These are phyloP conservation scores for Prolemur simus DNA, from an alignment of 2,113 vertebrate genomes.

Conservation along the genomic window DNA sequence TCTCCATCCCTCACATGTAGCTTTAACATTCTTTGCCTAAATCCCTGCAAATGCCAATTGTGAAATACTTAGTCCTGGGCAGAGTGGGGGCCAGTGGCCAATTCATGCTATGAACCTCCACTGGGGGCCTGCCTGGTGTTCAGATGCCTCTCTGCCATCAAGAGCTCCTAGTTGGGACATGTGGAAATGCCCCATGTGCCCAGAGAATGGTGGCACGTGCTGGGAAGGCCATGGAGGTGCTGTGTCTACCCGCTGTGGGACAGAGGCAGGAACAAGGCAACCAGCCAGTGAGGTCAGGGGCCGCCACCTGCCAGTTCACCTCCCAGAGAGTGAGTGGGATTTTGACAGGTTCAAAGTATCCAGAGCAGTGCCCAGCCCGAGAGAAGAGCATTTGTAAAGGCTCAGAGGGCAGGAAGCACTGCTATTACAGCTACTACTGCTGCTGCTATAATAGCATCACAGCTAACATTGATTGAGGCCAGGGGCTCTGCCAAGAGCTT, in stretches of 20 bases:
- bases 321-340: background rate
- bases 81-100: background rate
- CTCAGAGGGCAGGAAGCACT: background rate
- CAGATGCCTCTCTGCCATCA: background rate
- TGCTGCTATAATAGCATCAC: background rate
- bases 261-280: background rate
- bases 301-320: background rate
- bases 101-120: background rate
- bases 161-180: background rate
- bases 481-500: background rate
- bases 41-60: constrained; percentile 19
- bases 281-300: fast-evolving
- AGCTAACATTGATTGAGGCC: no score
- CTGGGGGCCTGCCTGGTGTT: background rate
- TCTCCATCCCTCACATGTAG: background rate
- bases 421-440: background rate
- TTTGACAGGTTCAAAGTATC: background rate
- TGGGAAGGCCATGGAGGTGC: background rate
- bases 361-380: background rate
- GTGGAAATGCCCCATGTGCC: background rate
- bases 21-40: background rate
- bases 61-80: background rate
- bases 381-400: background rate
- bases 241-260: background rate
- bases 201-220: background rate